Evolutionary conservation across 2,113 vertebrate genomes (phyloP).

Genomic region (Nothocercus julius): DNA sequence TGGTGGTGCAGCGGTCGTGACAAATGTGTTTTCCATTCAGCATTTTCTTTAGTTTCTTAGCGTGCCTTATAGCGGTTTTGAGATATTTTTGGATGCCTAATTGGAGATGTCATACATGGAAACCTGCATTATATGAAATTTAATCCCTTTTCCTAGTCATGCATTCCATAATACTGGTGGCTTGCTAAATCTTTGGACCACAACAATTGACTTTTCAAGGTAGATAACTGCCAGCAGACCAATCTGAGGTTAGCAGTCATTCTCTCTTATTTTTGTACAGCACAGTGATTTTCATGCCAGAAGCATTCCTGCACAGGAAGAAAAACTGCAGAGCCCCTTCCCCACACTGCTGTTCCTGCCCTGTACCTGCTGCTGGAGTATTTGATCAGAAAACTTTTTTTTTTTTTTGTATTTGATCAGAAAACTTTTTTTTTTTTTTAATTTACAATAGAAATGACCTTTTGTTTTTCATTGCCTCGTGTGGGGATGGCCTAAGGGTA

Average conservation of each 20-base stretch:
- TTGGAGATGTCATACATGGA: background rate
- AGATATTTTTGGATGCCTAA: background rate
- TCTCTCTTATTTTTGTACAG: background rate
- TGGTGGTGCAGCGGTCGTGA: background rate
- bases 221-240: background rate
- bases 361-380: constrained; percentile 26
- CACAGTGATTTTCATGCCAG: background rate
- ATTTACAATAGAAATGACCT: constrained; percentile 49
- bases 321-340: background rate
- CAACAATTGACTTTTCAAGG: background rate
- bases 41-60: background rate
- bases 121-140: background rate
- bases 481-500: constrained; percentile 9
- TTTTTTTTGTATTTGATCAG: no score
- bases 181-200: background rate
- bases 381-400: constrained; percentile 27
- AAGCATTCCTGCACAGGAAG: background rate
- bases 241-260: background rate
- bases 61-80: background rate
- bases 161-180: background rate
- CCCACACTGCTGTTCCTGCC: background rate
- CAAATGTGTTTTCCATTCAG: constrained; percentile 37
- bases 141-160: background rate
- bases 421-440: no score
- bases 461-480: constrained; percentile 54